Evolutionary conservation across 2,797 vertebrate species (phyloP).

Genomic region (Capromys pilorides): DNA sequence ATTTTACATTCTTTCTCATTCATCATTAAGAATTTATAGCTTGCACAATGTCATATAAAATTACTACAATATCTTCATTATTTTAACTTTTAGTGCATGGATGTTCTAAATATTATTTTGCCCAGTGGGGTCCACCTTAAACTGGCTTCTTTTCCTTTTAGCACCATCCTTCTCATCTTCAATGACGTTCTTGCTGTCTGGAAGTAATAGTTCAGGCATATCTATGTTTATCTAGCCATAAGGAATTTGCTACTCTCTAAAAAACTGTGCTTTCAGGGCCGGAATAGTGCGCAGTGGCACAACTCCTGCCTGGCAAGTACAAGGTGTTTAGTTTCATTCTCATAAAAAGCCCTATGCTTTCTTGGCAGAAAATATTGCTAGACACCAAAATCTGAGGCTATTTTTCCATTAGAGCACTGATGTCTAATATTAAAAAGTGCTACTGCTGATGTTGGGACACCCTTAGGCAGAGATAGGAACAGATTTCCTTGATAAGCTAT

Average conservation of each 20-base stretch:
- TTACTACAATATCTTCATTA: conserved; percentile 21
- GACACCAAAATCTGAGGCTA: conserved; percentile 8
- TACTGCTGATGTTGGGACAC: not conserved
- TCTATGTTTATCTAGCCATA: not conserved
- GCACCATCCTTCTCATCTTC: not conserved
- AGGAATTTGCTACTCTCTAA: conserved; percentile 1
- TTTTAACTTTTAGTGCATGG: conserved; percentile 22
- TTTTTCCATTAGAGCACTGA: not conserved
- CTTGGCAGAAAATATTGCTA: conserved; percentile 11
- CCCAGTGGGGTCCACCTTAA: not conserved
- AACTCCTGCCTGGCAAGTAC: too few relatives aligned
- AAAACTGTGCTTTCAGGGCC: conserved; percentile 27
- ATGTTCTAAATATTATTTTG: conserved; percentile 30
- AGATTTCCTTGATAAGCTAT: not conserved
- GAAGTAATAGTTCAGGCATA: conserved; percentile 13
- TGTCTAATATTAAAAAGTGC: not conserved
- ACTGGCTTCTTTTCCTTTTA: conserved; percentile 2
- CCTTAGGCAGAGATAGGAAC: not conserved
- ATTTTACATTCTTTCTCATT: conserved; percentile 1
- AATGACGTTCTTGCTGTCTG: not conserved
- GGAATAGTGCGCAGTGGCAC: too few relatives aligned
- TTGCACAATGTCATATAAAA: conserved; percentile 19
- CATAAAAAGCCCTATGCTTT: conserved; percentile 38
- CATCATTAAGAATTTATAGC: conserved; percentile 14
- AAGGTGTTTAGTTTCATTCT: too few relatives aligned